A percentile compares a stretch with the other conserved stretches of the same genome.
phyloP scores from a whole-genome alignment of 2,797 vertebrate genomes.

The Argya squamiceps region DNA sequence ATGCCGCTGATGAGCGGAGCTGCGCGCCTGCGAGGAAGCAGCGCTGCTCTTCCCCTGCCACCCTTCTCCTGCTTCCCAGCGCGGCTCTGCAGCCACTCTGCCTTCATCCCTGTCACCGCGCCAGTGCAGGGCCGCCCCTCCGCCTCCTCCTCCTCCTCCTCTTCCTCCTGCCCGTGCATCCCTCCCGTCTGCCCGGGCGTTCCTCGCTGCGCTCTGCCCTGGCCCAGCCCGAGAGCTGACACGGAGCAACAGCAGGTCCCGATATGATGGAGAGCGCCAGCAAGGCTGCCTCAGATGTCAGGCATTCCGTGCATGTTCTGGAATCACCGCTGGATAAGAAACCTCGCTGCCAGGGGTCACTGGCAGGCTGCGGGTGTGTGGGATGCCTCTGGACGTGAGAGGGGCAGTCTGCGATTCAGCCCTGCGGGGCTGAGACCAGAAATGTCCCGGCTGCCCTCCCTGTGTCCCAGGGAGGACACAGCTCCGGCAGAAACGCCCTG shows the following conservation, averaged over 20 bases:
- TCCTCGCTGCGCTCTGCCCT: background rate
- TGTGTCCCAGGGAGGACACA: background rate
- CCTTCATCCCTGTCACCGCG: background rate
- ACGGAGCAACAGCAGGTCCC: background rate
- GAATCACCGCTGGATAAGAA: fast-evolving
- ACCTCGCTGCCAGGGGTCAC: background rate
- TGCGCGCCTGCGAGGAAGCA: background rate
- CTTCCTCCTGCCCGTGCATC: background rate
- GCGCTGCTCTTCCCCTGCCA: background rate
- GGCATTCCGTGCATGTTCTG: fast-evolving
- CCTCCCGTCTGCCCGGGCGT: background rate
- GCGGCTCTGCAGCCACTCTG: background rate
- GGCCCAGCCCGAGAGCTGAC: background rate
- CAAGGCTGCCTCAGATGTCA: background rate
- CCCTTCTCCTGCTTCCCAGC: background rate
- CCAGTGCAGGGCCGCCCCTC: background rate
- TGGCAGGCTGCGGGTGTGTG: background rate
- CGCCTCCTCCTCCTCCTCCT: too few species aligned
- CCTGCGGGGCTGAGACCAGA: background rate
- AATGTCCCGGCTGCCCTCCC: background rate
- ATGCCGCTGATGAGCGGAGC: slow-evolving; percentile 34
- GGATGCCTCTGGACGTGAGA: background rate
- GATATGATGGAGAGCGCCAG: fast-evolving
- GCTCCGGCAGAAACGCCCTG: background rate
- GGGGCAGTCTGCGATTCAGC: background rate